These are phyloP conservation scores for Melanotaenia parkinsoni DNA, from an alignment of 2,797 vertebrate species.

Conservation along the genomic window DNA sequence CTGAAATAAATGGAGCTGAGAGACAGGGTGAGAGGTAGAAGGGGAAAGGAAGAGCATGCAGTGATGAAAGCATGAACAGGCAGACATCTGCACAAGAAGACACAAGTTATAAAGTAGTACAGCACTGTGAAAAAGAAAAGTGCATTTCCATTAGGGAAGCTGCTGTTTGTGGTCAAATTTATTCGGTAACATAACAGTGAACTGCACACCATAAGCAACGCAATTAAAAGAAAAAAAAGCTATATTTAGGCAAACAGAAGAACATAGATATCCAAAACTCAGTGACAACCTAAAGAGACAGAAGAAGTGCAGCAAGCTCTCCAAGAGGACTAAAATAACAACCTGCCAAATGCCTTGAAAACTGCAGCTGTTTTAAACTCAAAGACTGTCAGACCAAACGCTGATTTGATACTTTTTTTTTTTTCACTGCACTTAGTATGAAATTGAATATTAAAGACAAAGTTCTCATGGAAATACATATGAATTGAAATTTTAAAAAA, in stretches of 20 bases:
- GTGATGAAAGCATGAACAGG: conserved; percentile 21
- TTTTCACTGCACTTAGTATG: background rate
- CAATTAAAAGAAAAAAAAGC: background rate
- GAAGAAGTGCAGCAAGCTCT: background rate
- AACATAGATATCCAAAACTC: no score
- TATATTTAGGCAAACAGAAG: no score
- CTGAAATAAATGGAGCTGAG: conserved; percentile 24
- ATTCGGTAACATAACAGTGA: background rate
- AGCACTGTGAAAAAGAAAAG: background rate
- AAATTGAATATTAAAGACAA: background rate
- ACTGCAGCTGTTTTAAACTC: background rate
- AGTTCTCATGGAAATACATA: background rate
- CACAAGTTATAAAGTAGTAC: conserved; percentile 1
- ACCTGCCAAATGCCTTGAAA: background rate
- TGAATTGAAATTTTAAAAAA: background rate
- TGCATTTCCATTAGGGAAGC: background rate
- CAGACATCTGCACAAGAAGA: conserved; percentile 8
- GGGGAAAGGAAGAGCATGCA: background rate
- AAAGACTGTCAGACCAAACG: background rate
- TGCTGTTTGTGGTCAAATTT: background rate
- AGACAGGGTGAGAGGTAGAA: conserved; percentile 14
- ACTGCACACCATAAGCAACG: background rate
- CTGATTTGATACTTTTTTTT: background rate
- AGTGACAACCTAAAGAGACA: background rate
- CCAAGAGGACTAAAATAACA: conserved; percentile 4